phyloP scores from a whole-genome alignment of 2,888 invertebrate species.

The Hirtodrosophila duncani region DNA sequence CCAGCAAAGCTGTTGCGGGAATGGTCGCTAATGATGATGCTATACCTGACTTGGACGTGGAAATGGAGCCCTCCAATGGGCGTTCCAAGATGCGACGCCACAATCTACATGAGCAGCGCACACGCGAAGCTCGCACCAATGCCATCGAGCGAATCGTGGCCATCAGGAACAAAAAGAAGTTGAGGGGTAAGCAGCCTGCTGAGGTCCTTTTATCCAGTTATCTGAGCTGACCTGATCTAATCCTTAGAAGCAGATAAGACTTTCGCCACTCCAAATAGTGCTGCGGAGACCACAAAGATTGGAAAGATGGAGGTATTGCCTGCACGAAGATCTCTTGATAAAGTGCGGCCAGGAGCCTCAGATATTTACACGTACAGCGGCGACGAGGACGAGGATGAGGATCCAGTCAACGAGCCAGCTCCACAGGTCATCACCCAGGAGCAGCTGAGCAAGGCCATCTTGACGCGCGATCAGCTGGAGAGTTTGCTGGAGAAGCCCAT shows the following conservation, averaged over 20 bases:
- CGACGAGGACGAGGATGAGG: not conserved
- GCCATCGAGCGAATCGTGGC: constrained; percentile 24
- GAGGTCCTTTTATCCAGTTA: too few species aligned
- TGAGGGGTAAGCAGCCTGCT: too few species aligned
- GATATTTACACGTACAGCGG: constrained; percentile 34
- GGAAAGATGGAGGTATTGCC: not conserved
- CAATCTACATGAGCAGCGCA: constrained; percentile 4
- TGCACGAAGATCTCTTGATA: too few species aligned
- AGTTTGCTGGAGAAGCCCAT: constrained; percentile 36
- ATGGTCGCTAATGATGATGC: too few species aligned
- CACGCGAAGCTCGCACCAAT: constrained; percentile 4
- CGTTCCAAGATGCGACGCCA: constrained; percentile 12
- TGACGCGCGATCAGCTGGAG: constrained; percentile 31
- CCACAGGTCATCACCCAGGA: not conserved
- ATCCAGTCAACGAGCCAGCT: not conserved
- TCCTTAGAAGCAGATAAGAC: too few species aligned
- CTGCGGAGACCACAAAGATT: not conserved
- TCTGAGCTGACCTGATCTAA: too few species aligned
- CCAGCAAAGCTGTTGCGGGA: too few species aligned
- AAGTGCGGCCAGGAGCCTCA: constrained; percentile 12
- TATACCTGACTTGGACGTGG: not conserved
- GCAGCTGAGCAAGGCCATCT: constrained; percentile 13
- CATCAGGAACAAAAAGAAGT: constrained; percentile 3
- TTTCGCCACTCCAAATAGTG: too few species aligned
- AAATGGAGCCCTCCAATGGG: constrained; percentile 24